Evolutionary conservation across 2,113 vertebrate species (phyloP), one percentile per base, ranked within the genome.

Genomic region (Thunnus maccoyii): DNA sequence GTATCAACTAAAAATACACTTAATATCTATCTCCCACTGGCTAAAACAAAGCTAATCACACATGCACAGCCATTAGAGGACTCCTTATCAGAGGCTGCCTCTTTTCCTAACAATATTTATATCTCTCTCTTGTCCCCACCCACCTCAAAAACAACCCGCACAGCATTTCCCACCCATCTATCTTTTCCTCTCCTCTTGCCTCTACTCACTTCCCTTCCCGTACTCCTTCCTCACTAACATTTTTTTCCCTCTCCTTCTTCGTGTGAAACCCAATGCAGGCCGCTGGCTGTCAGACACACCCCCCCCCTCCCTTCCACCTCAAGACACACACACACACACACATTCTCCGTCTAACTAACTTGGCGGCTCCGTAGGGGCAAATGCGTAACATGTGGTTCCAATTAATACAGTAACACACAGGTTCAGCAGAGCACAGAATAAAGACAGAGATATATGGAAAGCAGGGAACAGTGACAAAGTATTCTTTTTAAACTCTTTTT

Each of bases 1-100:
- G 62, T 62, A 60, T 56, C 17, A 46, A 48, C 16, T 83, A 73
- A 67, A 61, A 55, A 60, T 30, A 32, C 46, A 62, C 12, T 54
- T 27, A 32, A 82, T 48, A 10, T 73, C 17, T 22, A 15, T 82
- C 16, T 79, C 58, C 68, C 63, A 66, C 57, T 30, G 51, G 82
- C 67, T 78, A 36, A 86, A 82, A 82, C 61, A 80, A 83, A 74
- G 56, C 18, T 76, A 85, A 84, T 89, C 72, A 58, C 69, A 88
- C 57, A 58, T 80, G 51, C 65, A 60, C 1, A 5, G 52, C 18
- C 78, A 66, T 66, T 69, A 83, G 51, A 78, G 64, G 76, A 47
- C 75, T 52, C 54, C 41, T 67, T 76, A 81, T 71, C 55, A 83
- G 50, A 71, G 64, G 67, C 73, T 41, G 56, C 68, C 50, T 82